Evolutionary conservation across 2,888 invertebrate species (phyloP).

Genomic region (Clistopyga incitator): DNA sequence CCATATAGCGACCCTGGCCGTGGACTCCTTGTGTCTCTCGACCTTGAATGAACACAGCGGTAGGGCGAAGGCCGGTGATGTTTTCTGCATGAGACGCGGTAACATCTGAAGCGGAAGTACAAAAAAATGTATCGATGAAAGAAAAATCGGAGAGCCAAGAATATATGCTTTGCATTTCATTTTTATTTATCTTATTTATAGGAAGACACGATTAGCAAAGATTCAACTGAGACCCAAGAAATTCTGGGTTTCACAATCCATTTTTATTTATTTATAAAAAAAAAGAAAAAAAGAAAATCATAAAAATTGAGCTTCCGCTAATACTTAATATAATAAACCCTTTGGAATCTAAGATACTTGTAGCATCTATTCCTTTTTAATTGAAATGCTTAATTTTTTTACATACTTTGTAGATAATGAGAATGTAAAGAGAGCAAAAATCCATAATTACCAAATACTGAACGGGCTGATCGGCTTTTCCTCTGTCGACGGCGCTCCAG

Average conservation of each 20-base stretch:
- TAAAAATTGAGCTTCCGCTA: no score
- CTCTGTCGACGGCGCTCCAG: conserved; percentile 88
- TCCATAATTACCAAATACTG: conserved; percentile 86
- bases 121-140: conserved; percentile 3
- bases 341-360: no score
- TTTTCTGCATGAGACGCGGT: conserved; percentile 89
- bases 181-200: background rate
- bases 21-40: conserved; percentile 91
- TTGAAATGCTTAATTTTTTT: no score
- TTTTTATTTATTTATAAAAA: no score
- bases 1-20: conserved; percentile 94
- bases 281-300: no score
- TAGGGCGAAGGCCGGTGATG: conserved; percentile 90
- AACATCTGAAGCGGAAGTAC: conserved; percentile 86
- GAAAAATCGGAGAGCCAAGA: background rate
- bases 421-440: background rate
- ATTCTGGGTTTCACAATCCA: no score
- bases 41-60: conserved; percentile 91
- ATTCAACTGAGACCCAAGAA: no score
- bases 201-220: no score
- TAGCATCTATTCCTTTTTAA: no score
- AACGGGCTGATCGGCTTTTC: conserved; percentile 86
- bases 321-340: no score
- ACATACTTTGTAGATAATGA: no score
- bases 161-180: background rate